Conservation (phyloP, 2,113 vertebrate genomes). For the Notechis scutatus region DNA sequence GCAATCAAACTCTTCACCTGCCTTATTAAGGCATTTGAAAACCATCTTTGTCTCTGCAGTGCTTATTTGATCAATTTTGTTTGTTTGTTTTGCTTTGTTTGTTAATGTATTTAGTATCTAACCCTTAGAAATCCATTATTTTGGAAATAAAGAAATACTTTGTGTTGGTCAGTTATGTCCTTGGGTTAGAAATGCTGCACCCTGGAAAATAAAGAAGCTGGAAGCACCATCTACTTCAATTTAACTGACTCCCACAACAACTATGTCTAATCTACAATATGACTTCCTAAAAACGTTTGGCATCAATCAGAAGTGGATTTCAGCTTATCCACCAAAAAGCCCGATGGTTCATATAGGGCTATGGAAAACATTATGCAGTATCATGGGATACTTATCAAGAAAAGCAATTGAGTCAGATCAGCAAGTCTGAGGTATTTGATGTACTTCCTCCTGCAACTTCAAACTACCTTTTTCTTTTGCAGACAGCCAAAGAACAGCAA, state of each 20-base stretch:
- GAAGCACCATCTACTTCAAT: background rate
- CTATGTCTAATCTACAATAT: background rate
- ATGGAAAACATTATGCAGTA: conserved; percentile 21
- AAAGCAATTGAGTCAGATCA: background rate
- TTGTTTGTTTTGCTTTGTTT: background rate
- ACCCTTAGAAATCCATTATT: background rate
- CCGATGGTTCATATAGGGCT: background rate
- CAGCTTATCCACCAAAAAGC: background rate
- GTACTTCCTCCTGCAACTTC: background rate
- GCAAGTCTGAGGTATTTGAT: background rate
- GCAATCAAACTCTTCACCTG: background rate
- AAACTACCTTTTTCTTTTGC: background rate
- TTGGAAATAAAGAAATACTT: background rate
- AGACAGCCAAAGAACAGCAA: background rate
- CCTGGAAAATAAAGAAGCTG: background rate
- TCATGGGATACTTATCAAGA: conserved; percentile 3
- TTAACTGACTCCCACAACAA: background rate
- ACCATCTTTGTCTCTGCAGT: background rate
- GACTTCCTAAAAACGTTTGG: conserved; percentile 34
- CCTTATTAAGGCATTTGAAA: background rate
- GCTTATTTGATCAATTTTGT: background rate
- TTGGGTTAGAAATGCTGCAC: background rate
- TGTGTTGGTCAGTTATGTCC: background rate
- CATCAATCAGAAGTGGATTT: background rate
- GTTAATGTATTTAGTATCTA: background rate